Conservation (phyloP, 2,797 vertebrate species). For the Eurystomus glaucurus region DNA sequence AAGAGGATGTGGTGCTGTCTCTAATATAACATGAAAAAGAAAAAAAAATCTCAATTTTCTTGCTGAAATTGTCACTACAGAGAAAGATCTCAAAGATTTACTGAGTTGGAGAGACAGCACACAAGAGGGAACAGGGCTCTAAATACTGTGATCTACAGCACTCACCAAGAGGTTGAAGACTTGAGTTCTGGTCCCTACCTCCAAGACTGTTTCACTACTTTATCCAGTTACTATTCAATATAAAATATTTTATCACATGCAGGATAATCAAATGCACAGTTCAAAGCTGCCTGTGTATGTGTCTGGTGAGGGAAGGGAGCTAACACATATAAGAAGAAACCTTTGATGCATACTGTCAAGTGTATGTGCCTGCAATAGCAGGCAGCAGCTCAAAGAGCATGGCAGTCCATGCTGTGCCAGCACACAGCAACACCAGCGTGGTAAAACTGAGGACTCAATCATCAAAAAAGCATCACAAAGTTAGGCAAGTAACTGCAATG, state of each 20-base stretch:
- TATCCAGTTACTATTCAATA: neutral
- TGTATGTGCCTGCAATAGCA: neutral
- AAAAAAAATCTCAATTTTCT: neutral
- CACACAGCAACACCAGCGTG: neutral
- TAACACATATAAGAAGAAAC: neutral
- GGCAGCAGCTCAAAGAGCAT: fast-evolving
- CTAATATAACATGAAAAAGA: neutral
- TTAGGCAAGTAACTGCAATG: neutral
- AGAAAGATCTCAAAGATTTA: neutral
- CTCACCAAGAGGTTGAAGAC: neutral
- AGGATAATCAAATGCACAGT: neutral
- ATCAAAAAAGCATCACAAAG: neutral
- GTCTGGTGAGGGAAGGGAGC: neutral
- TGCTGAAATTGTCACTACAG: neutral
- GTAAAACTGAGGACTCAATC: neutral
- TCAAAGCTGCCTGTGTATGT: neutral
- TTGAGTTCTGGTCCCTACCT: neutral
- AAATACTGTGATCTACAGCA: neutral
- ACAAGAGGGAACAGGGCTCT: neutral
- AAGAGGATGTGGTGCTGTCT: neutral
- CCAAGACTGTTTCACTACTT: neutral
- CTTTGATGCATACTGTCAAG: neutral
- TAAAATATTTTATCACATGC: neutral
- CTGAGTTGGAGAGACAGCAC: neutral
- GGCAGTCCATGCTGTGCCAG: fast-evolving